Percentiles rank a stretch among this genome's conserved stretches.
These are phyloP conservation scores for Tolypeutes matacus DNA, from an alignment of 2,797 vertebrate genomes.

Conservation along the genomic window DNA sequence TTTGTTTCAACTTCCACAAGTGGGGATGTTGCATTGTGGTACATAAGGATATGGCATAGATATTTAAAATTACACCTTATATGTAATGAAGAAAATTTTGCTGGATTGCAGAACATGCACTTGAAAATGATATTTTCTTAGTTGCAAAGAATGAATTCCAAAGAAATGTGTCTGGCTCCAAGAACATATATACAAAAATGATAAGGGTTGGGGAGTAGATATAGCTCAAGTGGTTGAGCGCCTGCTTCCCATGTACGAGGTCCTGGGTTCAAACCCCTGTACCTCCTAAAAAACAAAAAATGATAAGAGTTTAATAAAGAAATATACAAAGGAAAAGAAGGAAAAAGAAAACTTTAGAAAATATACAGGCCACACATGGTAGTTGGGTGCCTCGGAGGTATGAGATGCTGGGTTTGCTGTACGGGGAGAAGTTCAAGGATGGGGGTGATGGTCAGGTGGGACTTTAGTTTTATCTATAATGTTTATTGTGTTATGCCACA, in stretches of 20 bases:
- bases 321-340: not conserved
- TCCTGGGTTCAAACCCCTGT: no score
- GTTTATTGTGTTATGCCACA: not conserved
- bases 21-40: not conserved
- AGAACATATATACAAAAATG: not conserved
- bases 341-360: not conserved
- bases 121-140: conserved; percentile 16
- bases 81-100: not conserved
- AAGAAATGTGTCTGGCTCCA: not conserved
- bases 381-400: not conserved
- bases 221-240: no score
- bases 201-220: no score
- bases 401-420: no score
- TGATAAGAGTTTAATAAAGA: not conserved
- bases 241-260: no score
- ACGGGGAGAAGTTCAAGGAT: no score
- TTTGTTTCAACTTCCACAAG: not conserved
- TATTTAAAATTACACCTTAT: not conserved
- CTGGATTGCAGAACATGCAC: not conserved
- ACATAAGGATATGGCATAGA: not conserved
- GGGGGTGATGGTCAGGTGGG: not conserved
- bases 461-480: not conserved
- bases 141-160: not conserved
- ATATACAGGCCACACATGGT: not conserved
- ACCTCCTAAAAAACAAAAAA: not conserved